Base-by-base conservation (phyloP, 1,140 invertebrate species). In the Trachymyrmex septentrionalis region DNA sequence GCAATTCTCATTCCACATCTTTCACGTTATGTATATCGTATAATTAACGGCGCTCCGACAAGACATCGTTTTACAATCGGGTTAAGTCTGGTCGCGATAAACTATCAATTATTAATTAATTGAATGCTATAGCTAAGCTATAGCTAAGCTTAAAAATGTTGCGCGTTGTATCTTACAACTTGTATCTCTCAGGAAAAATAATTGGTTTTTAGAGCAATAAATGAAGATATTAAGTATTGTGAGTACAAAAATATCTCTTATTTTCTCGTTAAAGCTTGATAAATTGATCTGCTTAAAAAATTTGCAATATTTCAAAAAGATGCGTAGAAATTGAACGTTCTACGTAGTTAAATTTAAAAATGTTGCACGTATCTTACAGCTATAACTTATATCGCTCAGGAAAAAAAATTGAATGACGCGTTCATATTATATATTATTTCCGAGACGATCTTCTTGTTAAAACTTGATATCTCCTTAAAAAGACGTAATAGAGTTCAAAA, bases 1-100 rank as follows among this genome's bases (percentile, higher is more conserved):
- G 80, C 80, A 61, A 84, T 24, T 84, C 59, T 61, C 80, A 21
- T 73, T 50, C 53, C 78, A 38, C 38, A 10, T 55, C 38, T 75
- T 63, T 75, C 38, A 75, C 38, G 24, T 84, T 84, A 75, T 61
- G 80, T 30, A 75, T 57, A 34, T 44, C 24, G 44, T 64, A 57
- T 34, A 61, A 84, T 84, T 84, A 61, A 84, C 69, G 57, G 14
- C 69, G 19, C 3, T 16, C 7, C n/a, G 14, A 4, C n/a, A 6
- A 4, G 30, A 6, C 4, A 44, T 57, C 55, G 69, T 84, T 48
- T 75, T n/a, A 57, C 69, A 75, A 84, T n/a, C 38, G 80, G 55
- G 19, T 38, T 48, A 30, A 72, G 55, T 14, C n/a, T 21, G 27
- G n/a, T 16, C 19, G 67, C 53, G 80, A 84, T 84, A 75, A 84